Evolutionary conservation across 2,113 vertebrate genomes (phyloP), one percentile per base, ranked within the genome.

Genomic region (Cathartes aura): DNA sequence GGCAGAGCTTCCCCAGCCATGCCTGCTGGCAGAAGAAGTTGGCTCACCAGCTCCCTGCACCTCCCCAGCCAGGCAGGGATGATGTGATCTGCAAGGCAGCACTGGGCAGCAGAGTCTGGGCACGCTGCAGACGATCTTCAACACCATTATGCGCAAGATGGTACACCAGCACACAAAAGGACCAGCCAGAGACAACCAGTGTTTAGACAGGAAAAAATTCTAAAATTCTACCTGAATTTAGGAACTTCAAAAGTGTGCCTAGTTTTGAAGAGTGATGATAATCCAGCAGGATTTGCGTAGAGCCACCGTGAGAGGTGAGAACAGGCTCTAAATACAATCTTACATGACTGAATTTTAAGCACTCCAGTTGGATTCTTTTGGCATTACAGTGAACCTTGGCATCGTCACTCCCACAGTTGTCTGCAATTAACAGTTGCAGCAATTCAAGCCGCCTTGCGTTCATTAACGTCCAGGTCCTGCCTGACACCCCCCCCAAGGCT

Each of bases 321-420:
- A 95, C 90, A 92, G 67, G 89, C 90, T 96, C 75, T 90, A 95
- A 96, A 96, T 86, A 86, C 94, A 94, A 63, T 79, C 88, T 62
- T 56, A 40, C 79, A 27, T 62, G 67, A 73, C 38, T 93, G 87
- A 82, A 95, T 94, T 97, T 96, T 96, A 95, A 96, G 86, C 59
- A 56, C 53, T 92, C 56, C 43, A 40, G 83, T 92, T 67, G 58
- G 71, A 94, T 90, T 82, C 59, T 90, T 90, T n/a, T 80, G 94
- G 91, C 72, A 20, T 83, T 76, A 70, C 71, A 92, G 86, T 76
- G 93, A 95, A 76, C 80, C 93, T 89, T 90, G 89, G 93, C 93
- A 95, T 83, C 74, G 53, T 76, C 88, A 90, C 89, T 93, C 96
- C 93, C 58, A 93, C 95, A 55, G 62, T 91, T 83, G 52, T 72